Conservation (phyloP, 2,797 vertebrate genomes). For the Oreochromis mossambicus region DNA sequence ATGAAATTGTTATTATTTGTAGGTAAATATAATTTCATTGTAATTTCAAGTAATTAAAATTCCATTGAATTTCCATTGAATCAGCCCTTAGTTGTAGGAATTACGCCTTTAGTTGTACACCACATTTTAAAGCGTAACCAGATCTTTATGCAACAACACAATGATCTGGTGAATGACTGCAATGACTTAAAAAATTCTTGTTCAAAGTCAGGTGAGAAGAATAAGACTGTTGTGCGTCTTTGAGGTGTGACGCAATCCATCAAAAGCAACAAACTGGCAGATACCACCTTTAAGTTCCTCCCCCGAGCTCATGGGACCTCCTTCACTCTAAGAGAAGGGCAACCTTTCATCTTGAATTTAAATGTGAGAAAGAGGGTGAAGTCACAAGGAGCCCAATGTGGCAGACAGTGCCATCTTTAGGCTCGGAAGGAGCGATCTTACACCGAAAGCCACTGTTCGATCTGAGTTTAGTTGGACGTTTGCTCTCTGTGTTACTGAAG, state of each 20-base stretch:
- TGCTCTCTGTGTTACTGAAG: rapidly evolving
- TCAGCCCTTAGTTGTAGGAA: neutral
- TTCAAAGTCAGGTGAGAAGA: neutral
- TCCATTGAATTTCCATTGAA: neutral
- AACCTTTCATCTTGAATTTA: neutral
- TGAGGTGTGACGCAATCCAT: rapidly evolving
- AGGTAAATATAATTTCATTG: neutral
- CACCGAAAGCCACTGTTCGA: neutral
- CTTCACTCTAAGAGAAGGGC: neutral
- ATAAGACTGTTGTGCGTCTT: neutral
- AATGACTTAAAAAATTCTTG: neutral
- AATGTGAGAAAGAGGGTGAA: neutral
- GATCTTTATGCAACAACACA: neutral
- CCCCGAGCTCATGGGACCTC: neutral
- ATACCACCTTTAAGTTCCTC: neutral
- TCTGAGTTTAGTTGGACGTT: neutral
- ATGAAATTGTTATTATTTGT: neutral
- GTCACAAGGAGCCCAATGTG: neutral
- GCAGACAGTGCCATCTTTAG: neutral
- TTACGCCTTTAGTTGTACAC: neutral
- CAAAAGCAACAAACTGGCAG: neutral
- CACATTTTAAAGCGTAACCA: neutral
- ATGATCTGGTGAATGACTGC: neutral
- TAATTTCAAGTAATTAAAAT: neutral
- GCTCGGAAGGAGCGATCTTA: neutral